Percentiles rank a stretch among this genome's conserved stretches.
Conservation (phyloP, 2,888 invertebrate species). For the Mycalesis mineus region DNA sequence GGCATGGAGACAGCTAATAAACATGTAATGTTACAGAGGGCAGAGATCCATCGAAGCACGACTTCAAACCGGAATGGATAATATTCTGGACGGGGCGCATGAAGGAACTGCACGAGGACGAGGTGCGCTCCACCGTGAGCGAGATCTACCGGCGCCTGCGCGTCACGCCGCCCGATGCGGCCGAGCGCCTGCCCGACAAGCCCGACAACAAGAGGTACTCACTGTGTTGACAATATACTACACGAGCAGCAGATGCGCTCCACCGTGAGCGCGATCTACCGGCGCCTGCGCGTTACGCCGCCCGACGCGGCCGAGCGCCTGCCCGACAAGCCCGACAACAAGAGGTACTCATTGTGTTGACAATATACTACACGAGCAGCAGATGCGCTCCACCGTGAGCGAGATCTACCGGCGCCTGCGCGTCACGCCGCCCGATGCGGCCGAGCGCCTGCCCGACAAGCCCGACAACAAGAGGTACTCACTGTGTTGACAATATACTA, state of each 20-base stretch:
- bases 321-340: background rate
- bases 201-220: background rate
- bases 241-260: slow-evolving; percentile 83
- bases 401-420: slow-evolving; percentile 82
- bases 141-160: slow-evolving; percentile 82
- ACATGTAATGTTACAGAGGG: slow-evolving; percentile 60
- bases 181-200: background rate
- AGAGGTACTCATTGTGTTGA: too few species aligned
- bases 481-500: too few species aligned
- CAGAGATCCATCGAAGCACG: slow-evolving; percentile 87
- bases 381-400: slow-evolving; percentile 81
- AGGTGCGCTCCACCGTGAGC: slow-evolving; percentile 81
- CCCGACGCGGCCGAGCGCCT: slow-evolving; percentile 32
- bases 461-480: background rate
- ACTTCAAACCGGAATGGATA: slow-evolving; percentile 94
- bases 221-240: too few species aligned
- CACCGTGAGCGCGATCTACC: slow-evolving; percentile 83
- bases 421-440: slow-evolving; percentile 50
- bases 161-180: slow-evolving; percentile 50
- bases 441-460: background rate
- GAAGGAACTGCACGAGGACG: slow-evolving; percentile 85
- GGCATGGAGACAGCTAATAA: too few species aligned
- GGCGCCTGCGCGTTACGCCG: slow-evolving; percentile 74
- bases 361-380: slow-evolving; percentile 83
- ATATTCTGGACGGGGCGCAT: slow-evolving; percentile 89